These are phyloP conservation scores for Drosophila pseudoobscura DNA, from an alignment of 1,140 invertebrate species.

Conservation along the genomic window DNA sequence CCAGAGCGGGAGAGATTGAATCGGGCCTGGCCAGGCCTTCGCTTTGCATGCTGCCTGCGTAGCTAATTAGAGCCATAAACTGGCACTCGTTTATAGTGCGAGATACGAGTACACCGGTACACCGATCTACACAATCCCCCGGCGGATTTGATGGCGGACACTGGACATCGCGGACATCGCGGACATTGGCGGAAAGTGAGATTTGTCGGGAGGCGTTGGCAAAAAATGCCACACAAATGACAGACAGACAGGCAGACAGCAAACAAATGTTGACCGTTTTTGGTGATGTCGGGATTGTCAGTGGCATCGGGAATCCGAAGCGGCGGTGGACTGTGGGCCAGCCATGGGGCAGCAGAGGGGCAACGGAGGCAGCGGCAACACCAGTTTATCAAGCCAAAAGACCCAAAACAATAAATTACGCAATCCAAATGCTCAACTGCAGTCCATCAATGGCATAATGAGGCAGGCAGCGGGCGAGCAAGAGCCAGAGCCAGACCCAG, in stretches of 20 bases:
- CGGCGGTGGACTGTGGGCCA: not conserved
- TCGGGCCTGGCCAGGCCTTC: not conserved
- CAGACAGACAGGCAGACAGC: conserved; percentile 27
- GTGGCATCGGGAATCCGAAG: conserved; percentile 22
- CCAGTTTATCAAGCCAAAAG: conserved; percentile 77
- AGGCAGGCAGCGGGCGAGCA: conserved; percentile 45
- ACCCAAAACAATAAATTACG: conserved; percentile 82
- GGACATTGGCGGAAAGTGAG: conserved; percentile 61
- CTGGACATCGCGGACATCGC: too few species aligned
- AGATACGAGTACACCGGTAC: conserved; percentile 33
- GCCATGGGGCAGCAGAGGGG: too few species aligned
- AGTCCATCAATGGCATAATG: conserved; percentile 83
- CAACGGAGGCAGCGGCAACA: conserved; percentile 44
- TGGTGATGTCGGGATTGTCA: conserved; percentile 34
- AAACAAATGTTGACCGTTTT: conserved; percentile 69
- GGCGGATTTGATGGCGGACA: conserved; percentile 47
- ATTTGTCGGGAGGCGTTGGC: conserved; percentile 69
- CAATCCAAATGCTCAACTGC: conserved; percentile 82
- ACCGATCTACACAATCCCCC: conserved; percentile 36
- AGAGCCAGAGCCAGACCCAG: too few species aligned
- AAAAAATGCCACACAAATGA: conserved; percentile 67
- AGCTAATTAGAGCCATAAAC: conserved; percentile 80
- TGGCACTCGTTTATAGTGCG: not conserved
- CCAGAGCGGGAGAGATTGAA: too few species aligned
- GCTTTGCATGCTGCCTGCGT: conserved; percentile 74